Base-by-base conservation (phyloP, 2,797 vertebrate genomes). In the Pangasius larnaudii region DNA sequence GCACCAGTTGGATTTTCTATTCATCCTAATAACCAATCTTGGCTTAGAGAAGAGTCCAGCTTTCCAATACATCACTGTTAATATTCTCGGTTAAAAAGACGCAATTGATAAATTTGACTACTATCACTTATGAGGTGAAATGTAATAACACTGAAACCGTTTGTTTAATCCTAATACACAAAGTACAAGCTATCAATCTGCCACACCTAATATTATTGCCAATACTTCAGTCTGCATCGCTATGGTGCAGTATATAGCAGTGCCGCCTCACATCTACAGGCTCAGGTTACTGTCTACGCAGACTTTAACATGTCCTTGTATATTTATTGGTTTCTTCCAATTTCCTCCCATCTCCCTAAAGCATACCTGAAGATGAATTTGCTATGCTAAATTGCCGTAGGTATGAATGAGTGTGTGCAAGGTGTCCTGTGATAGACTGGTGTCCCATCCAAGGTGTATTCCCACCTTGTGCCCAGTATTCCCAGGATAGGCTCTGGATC, bases 21-120 rank as follows among this genome's bases (percentile, higher is more conserved):
- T 24, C 59, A 69, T 82, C 30, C 80, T 81, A 65, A 85, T 85
- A 85, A 80, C 85, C 69, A 69, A 67, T 78, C 72, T 84, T 39
- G 83, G 78, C 77, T 87, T 27, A 71, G 71, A 79, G 82, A 74
- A 19, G 33, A 77, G 42, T 19, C 2, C 58, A 22, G 56, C 36
- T 27, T 83, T 85, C 85, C 46, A 86, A 85, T 77, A 42, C 58
- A 84, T 84, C n/a, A 89, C 75, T 75, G 63, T 42, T 72, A 84
- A 67, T 51, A 63, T 86, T 46, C 4, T 46, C 1, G 11, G 77
- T 56, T 79, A 79, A 56, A 78, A 56, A 16, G 7, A 77, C 46
- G 10, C 39, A 51, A 51, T 18, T 51, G 0, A 11, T 56, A 30
- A 33, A 78, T 53, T 13, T 53, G 74, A 3, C 51, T 53, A 33